phyloP scores from a whole-genome alignment of 2,113 vertebrate species.

The Miniopterus natalensis region DNA sequence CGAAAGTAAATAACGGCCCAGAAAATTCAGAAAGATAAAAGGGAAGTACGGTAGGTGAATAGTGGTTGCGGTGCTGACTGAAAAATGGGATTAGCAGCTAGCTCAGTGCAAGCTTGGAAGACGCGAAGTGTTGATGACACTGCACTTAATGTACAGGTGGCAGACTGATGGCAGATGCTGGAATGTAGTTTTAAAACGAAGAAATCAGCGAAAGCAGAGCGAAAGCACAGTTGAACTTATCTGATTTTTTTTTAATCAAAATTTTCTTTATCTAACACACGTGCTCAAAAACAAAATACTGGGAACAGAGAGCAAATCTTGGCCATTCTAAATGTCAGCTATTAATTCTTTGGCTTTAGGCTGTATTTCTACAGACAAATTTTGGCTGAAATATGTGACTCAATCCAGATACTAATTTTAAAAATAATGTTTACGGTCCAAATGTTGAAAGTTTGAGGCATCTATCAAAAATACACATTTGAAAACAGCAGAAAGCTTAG shows the following conservation, averaged over 20 bases:
- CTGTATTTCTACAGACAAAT: neutral
- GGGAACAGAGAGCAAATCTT: neutral
- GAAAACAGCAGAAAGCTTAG: neutral
- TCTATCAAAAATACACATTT: slow-evolving; percentile 7
- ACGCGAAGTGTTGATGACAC: neutral
- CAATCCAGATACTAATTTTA: neutral
- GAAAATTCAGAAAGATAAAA: neutral
- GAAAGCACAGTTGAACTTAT: neutral
- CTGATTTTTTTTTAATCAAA: neutral
- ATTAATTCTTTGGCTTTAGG: neutral
- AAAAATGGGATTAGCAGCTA: neutral
- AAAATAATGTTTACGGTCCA: neutral
- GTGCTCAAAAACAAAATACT: slow-evolving; percentile 18
- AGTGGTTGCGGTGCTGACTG: neutral
- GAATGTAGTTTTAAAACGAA: neutral
- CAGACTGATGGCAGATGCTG: slow-evolving; percentile 34
- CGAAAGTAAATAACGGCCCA: neutral
- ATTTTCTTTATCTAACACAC: neutral
- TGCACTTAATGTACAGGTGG: neutral
- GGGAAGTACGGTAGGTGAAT: neutral
- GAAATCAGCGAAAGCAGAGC: neutral
- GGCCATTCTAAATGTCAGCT: neutral
- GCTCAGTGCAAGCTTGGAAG: neutral
- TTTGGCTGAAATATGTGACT: neutral
- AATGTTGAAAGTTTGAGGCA: neutral